A percentile compares a stretch with the other conserved stretches of the same genome.
Evolutionary conservation across 1,140 invertebrate species (phyloP).

Genomic region (Drosophila mauritiana): DNA sequence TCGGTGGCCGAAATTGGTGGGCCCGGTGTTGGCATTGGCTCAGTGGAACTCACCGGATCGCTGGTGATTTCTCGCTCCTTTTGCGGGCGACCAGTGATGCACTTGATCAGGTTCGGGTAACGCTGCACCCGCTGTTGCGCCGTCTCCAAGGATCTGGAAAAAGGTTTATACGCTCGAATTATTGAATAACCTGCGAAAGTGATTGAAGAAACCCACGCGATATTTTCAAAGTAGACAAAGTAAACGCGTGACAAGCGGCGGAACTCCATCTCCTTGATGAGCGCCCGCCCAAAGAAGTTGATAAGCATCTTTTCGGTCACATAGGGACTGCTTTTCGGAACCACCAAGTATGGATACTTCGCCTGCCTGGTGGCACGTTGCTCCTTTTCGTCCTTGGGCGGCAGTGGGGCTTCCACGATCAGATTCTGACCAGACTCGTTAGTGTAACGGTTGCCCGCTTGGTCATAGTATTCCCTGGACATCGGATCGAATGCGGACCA

Average conservation of each 20-base stretch:
- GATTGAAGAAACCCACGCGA: constrained; percentile 29
- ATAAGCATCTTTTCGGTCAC: constrained; percentile 15
- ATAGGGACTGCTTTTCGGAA: constrained; percentile 14
- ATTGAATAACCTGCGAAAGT: no score
- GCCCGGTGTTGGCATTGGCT: not conserved
- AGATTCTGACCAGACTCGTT: not conserved
- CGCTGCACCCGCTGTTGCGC: constrained; percentile 10
- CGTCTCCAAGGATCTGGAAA: constrained; percentile 41
- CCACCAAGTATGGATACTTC: constrained; percentile 52
- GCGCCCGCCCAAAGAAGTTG: constrained; percentile 40
- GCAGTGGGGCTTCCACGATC: not conserved
- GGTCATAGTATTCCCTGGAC: constrained; percentile 35
- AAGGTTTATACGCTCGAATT: not conserved
- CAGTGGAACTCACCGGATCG: fast-evolving
- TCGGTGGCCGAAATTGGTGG: constrained; percentile 2
- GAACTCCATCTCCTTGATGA: constrained; percentile 40
- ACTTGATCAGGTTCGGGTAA: constrained; percentile 19
- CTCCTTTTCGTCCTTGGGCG: not conserved
- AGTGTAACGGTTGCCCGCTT: constrained; percentile 24
- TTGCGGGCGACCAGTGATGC: constrained; percentile 15
- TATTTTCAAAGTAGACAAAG: constrained; percentile 50
- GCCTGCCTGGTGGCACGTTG: not conserved
- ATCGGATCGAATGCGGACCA: constrained; percentile 56
- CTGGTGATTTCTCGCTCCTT: not conserved
- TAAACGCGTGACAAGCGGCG: constrained; percentile 7